These are phyloP conservation scores for Callimico goeldii DNA, from an alignment of 2,797 vertebrate species.

Conservation along the genomic window DNA sequence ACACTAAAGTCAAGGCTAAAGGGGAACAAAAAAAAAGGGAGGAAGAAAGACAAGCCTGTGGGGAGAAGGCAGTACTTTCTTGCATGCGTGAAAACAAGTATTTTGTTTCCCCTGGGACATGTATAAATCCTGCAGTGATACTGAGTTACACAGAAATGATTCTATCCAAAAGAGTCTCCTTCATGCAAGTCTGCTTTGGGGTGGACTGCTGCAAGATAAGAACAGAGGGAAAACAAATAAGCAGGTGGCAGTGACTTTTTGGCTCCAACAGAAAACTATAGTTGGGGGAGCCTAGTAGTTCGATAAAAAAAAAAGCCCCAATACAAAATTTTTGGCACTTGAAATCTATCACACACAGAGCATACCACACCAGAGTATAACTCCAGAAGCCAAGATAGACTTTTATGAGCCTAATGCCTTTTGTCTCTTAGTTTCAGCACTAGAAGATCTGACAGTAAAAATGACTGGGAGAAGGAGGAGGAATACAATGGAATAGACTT, in stretches of 20 bases:
- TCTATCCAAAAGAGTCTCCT: neutral
- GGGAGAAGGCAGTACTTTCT: neutral
- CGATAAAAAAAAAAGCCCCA: rapidly evolving
- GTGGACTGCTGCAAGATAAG: neutral
- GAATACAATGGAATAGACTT: neutral
- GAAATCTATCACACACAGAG: neutral
- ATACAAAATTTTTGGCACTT: neutral
- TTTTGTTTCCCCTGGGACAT: neutral
- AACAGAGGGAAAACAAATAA: neutral
- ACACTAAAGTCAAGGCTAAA: neutral
- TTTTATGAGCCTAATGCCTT: neutral
- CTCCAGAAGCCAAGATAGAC: neutral
- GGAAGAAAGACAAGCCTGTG: neutral
- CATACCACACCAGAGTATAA: neutral
- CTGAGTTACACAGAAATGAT: neutral
- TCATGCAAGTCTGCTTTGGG: neutral
- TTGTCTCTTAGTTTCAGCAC: neutral
- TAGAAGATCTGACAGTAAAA: neutral
- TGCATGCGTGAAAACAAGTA: neutral
- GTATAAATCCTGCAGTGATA: neutral
- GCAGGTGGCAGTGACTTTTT: neutral
- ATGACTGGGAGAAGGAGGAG: neutral
- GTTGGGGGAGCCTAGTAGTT: neutral
- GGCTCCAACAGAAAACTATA: neutral
- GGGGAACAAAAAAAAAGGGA: neutral